These are phyloP conservation scores for Macroglossus sobrinus DNA, from an alignment of 2,113 vertebrate genomes.

Conservation along the genomic window DNA sequence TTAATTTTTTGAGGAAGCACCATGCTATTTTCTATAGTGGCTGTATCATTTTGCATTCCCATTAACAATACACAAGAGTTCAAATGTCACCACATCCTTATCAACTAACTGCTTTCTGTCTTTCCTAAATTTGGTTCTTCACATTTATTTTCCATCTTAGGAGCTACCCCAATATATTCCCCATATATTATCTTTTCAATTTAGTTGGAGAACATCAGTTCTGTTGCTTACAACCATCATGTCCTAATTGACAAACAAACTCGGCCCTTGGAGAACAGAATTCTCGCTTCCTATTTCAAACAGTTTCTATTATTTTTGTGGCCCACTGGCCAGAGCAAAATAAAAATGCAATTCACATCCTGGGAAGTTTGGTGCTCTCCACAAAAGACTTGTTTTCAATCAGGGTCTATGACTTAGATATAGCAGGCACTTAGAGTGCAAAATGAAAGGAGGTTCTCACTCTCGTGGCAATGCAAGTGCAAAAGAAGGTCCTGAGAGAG, in stretches of 20 bases:
- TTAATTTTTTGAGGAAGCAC: background rate
- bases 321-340: background rate
- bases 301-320: background rate
- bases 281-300: background rate
- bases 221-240: background rate
- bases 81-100: background rate
- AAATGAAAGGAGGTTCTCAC: background rate
- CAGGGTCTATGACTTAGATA: background rate
- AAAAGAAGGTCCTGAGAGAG: background rate
- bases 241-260: background rate
- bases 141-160: background rate
- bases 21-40: background rate
- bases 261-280: background rate
- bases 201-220: background rate
- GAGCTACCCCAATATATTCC: background rate
- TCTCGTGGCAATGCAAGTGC: background rate
- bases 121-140: background rate
- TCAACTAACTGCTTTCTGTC: background rate
- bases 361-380: background rate
- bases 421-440: background rate
- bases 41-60: background rate
- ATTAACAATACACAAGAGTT: background rate
- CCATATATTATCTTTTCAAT: background rate
- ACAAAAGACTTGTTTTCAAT: background rate
- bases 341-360: background rate